Base-by-base conservation (phyloP, 2,113 vertebrate species). In the Seriola rivoliana region DNA sequence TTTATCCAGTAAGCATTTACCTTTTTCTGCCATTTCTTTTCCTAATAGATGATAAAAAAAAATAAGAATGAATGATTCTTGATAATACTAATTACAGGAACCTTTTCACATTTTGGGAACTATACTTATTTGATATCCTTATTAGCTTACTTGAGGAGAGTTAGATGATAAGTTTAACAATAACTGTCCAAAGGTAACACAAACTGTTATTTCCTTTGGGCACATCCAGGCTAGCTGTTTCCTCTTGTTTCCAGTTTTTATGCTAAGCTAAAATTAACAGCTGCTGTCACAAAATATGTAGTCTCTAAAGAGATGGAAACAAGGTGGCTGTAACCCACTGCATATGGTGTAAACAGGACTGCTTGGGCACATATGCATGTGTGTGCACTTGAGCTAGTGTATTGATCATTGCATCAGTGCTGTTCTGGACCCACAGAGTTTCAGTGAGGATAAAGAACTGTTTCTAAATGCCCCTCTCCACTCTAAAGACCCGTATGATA, bases 401-500 rank as follows among this genome's bases (percentile, higher is more conserved):
- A 64, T 34, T 38, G 21, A 69, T 80, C 29, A 55, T 11, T 75
- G 75, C 66, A 48, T 23, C 25, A 14, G 0, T 10, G 54, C 25
- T 71, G 29, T 48, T 81, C 29, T 64, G 75, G 46, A 65, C 76
- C 13, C 42, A 46, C 32, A 38, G 76, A 69, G 59, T 21, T 63
- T 72, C 71, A 48, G 1, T 32, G 36, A 69, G 29, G 69, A 79
- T 81, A 40, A 85, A 73, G 69, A 38, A 16, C 42, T 40, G 48
- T 38, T 77, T 76, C 40, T 17, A 85, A 64, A 62, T 3, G 25
- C 16, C 65, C 71, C 57, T 57, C 59, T 57, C 57, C 19, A 12
- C 50, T 74, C 57, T 58, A 3, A 89, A 84, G 75, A 84, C 17
- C 62, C 63, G 66, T 88, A 67, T 46, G 72, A 88, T 86, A 66